Conservation (phyloP, 2,888 invertebrate species). For the Eilema depressum region DNA sequence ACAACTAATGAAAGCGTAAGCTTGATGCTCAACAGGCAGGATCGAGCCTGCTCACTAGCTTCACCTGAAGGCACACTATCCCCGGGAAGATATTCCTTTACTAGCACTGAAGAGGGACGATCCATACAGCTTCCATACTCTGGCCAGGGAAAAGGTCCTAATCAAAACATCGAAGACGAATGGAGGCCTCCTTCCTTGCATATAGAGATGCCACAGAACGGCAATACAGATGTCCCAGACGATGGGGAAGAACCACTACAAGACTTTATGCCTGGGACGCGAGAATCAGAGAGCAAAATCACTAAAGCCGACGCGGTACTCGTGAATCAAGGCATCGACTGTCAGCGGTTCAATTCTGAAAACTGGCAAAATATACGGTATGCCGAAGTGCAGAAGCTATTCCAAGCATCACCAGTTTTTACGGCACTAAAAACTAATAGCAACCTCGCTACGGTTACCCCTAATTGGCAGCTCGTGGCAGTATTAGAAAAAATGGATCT, state of each 20-base stretch:
- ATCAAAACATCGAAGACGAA: not conserved
- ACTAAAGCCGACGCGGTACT: not conserved
- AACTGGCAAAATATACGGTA: too few species aligned
- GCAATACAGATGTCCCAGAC: not conserved
- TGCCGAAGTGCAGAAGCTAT: not conserved
- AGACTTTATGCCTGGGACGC: not conserved
- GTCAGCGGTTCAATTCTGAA: too few species aligned
- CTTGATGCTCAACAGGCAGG: too few species aligned
- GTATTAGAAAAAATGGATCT: too few species aligned
- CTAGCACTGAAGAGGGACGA: not conserved
- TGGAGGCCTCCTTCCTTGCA: not conserved
- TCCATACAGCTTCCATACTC: not conserved
- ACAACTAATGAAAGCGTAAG: too few species aligned
- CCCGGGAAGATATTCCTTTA: not conserved
- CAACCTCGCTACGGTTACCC: too few species aligned
- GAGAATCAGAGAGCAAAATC: not conserved
- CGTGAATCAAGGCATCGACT: too few species aligned
- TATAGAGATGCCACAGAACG: not conserved
- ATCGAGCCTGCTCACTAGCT: not conserved
- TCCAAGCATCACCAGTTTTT: not conserved
- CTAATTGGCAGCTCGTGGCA: too few species aligned
- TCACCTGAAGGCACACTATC: not conserved
- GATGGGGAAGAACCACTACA: too few species aligned
- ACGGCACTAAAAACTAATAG: too few species aligned
- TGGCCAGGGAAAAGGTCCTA: not conserved